phyloP scores from a whole-genome alignment of 2,888 invertebrate species.

The Dugesia japonica region DNA sequence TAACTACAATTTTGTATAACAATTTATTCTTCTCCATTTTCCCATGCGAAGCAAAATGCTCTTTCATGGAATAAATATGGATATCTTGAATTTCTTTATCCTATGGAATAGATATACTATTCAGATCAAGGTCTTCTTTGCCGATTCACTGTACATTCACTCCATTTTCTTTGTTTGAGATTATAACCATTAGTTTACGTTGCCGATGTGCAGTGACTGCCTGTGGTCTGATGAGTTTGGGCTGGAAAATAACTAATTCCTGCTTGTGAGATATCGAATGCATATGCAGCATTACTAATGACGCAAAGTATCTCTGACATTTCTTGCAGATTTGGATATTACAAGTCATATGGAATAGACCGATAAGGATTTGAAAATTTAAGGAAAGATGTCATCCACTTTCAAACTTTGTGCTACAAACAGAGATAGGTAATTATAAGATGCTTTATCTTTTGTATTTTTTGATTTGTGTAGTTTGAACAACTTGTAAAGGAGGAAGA shows the following conservation, averaged over 20 bases:
- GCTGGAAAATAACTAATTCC: background rate
- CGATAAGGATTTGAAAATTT: background rate
- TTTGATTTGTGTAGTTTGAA: background rate
- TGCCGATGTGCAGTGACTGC: background rate
- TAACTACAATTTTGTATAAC: no score
- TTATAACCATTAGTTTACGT: no score
- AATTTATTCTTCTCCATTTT: no score
- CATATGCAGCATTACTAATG: background rate
- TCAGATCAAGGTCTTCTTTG: background rate
- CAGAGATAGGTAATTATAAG: background rate
- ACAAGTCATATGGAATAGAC: slow-evolving; percentile 8
- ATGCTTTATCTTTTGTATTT: background rate
- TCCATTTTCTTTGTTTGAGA: background rate
- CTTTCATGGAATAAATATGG: no score
- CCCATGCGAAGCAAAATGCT: no score
- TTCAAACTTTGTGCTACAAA: slow-evolving; percentile 3
- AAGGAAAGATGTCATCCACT: background rate
- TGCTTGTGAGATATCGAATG: background rate
- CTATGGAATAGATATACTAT: background rate
- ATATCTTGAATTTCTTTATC: background rate
- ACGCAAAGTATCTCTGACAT: slow-evolving; percentile 1
- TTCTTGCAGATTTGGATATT: background rate
- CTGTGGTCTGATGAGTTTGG: background rate
- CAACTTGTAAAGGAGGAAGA: no score
- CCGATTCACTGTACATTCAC: background rate